A percentile compares a stretch with the other conserved stretches of the same genome.
phyloP scores from a whole-genome alignment of 2,888 invertebrate species.

The Eristalis arbustorum region DNA sequence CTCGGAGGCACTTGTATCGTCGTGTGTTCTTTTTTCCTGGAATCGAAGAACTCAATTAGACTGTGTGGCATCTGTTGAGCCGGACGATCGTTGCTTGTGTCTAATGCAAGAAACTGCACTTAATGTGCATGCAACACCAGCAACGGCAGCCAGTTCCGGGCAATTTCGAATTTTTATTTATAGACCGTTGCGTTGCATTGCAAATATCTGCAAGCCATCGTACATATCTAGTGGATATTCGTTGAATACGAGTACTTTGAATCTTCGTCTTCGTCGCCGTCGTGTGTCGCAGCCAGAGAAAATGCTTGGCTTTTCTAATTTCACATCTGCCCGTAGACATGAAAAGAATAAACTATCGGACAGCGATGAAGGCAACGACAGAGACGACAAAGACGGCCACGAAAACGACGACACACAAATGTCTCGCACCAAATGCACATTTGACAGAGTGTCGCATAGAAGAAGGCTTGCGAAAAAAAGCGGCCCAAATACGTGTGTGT shows the following conservation, averaged over 20 bases:
- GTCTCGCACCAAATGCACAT: conserved; percentile 53
- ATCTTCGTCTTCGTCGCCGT: neutral
- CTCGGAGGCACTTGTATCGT: neutral
- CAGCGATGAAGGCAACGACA: conserved; percentile 5
- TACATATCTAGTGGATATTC: conserved; percentile 18
- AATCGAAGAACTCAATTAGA: conserved; percentile 59
- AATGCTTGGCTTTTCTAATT: conserved; percentile 59
- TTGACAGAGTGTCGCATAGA: conserved; percentile 55
- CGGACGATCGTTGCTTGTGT: neutral
- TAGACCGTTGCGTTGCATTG: conserved; percentile 46
- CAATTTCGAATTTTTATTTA: conserved; percentile 67
- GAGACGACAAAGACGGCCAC: neutral
- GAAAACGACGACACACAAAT: conserved; percentile 38
- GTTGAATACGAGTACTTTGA: neutral
- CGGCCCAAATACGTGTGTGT: conserved; percentile 19
- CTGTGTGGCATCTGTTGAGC: conserved; percentile 59
- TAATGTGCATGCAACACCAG: conserved; percentile 40
- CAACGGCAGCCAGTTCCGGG: conserved; percentile 61
- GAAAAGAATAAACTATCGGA: conserved; percentile 67
- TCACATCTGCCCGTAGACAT: conserved; percentile 62
- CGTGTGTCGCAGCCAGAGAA: conserved; percentile 26
- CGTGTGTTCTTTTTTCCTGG: conserved; percentile 22
- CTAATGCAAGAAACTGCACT: conserved; percentile 33
- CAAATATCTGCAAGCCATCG: conserved; percentile 7
- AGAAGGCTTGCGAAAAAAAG: conserved; percentile 33